Evolutionary conservation across 2,888 invertebrate species (phyloP), one percentile per base, ranked within the genome.

Genomic region (Eilema depressum): DNA sequence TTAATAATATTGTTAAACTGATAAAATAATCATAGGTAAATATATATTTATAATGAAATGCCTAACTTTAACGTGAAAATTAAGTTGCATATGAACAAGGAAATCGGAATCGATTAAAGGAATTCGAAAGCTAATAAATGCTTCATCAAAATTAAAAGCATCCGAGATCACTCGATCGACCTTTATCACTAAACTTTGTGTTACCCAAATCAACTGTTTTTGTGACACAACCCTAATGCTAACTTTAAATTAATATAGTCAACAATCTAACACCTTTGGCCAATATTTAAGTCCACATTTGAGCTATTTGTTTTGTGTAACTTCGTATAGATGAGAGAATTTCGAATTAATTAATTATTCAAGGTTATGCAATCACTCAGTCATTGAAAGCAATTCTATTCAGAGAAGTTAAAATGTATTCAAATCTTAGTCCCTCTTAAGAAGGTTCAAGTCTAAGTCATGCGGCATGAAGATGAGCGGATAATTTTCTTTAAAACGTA

Each of bases 161-260:
- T 79, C 87, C 77, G 79, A 83, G 79, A 84, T 85, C 86, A 86
- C 81, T 83, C 82, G 37, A 78, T 78, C 75, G 80, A 88, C 89
- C 89, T 88, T 85, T 83, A 84, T 89, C 89, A 87, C 75, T 69
- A 69, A 88, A 89, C 76, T 89, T 88, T 76, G 82, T 82, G 78
- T 80, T 74, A 84, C 84, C 87, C 85, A 76, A 84, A 86, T 88
- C 85, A 86, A 85, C 73, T 82, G 77, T 88, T 88, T 89, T 88
- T 86, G 83, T 78, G 66, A 75, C 77, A 77, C 74, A 79, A 78
- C 84, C 79, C 76, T 80, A 79, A 81, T 77, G 74, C 79, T 77
- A 80, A 82, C 75, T 84, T 83, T 83, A 82, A 85, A 87, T 87
- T 84, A 83, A 86, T 83, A 79, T 75, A 79, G 77, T 85, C 78